A percentile compares a stretch with the other conserved stretches of the same genome.
These are phyloP conservation scores for Amazona guildingii DNA, from an alignment of 2,113 vertebrate species.

Conservation along the genomic window DNA sequence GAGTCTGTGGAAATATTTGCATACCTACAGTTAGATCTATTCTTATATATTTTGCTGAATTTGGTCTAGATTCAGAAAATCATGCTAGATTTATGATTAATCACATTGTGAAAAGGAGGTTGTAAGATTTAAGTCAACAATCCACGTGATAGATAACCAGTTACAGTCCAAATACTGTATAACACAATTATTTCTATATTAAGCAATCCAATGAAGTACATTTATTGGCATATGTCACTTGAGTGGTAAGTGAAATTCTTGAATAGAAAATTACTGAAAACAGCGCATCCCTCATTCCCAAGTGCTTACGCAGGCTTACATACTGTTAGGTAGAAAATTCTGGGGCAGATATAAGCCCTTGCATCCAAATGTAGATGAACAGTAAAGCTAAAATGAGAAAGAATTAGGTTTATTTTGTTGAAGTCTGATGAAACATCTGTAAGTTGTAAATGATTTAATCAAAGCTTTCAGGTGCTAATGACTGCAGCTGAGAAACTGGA, in stretches of 20 bases:
- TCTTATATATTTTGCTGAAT: background rate
- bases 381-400: background rate
- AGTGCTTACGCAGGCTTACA: background rate
- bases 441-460: constrained; percentile 4
- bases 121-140: background rate
- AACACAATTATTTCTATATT: background rate
- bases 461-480: background rate
- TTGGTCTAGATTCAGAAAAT: background rate
- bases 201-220: background rate
- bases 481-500: background rate
- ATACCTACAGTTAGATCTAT: constrained; percentile 13
- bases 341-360: background rate
- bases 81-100: background rate
- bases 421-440: background rate
- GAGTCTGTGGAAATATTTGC: constrained; percentile 42
- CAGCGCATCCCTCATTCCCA: background rate
- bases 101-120: background rate
- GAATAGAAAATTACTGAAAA: background rate
- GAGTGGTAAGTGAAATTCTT: background rate
- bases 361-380: background rate
- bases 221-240: background rate
- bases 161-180: background rate
- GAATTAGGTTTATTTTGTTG: background rate
- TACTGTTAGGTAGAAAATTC: background rate
- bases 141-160: background rate